Base-by-base conservation (phyloP, 30 jellyfish, hydroid and myxozoan genomes). In the Sanderia malayensis region DNA sequence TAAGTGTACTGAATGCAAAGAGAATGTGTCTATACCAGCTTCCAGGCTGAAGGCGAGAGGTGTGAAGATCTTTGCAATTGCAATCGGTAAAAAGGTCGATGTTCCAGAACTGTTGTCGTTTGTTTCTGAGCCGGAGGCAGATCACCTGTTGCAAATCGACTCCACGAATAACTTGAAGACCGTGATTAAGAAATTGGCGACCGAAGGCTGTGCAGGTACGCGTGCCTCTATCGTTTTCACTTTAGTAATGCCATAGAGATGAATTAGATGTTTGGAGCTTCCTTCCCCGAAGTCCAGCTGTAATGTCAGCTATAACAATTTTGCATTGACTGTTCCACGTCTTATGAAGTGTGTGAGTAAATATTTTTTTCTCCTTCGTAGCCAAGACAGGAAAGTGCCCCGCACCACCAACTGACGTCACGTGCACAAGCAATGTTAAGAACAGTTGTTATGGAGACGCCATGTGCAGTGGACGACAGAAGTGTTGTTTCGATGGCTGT, bases 361-460 rank as follows among this genome's bases (percentile, higher is more conserved):
- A 17, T 64, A 65, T 7, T 33, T 4, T 25, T 22, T 25, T 65
- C 30, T 49, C 28, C 4, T 41, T 55, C 34, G 52, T 67, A 87
- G 96, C 91, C 45, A 87, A 87, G 45, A 67, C 69, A 68, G 96
- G 96, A 22, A 87, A 81, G 61, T 87, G 96, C 69, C 89, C 96
- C 0, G 58, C 64, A 26, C 89, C 88, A 1, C 80, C 71, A 6
- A 44, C 46, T 20, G 60, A 30, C 21, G 32, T 41, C 46, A 18
- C 44, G 32, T 87, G 96, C 74, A 59, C 70, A 19, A 58, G 27
- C 11, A 44, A 60, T 11, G 62, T n/a, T 11, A 31, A 29, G 33
- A 61, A 80, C 67, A 76, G 44, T 28, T 87, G 96, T 28, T 31
- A 7, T 46, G 88, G 92, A 19, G 96, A 87, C 34, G 61, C 52